Evolutionary conservation across 2,113 vertebrate species (phyloP).

Genomic region (Trochalopteron elliotii): DNA sequence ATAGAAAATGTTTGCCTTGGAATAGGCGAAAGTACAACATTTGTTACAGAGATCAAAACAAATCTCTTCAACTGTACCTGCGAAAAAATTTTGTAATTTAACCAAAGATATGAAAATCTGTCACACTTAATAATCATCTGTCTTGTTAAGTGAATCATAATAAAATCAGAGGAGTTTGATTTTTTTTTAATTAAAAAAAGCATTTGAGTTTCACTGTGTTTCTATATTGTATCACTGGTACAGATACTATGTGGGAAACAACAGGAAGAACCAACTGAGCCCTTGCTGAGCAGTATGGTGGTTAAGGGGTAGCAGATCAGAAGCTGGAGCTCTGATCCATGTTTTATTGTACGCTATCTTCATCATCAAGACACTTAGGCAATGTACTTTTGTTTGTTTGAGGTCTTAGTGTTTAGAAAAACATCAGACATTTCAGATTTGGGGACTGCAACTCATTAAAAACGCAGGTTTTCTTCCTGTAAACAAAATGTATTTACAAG

Average conservation of each 20-base stretch:
- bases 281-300: neutral
- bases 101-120: neutral
- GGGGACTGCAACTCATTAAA: neutral
- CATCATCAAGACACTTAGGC: neutral
- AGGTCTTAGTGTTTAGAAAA: neutral
- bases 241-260: neutral
- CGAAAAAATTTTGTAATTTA: neutral
- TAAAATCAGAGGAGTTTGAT: neutral
- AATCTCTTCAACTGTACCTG: neutral
- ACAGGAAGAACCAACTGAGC: neutral
- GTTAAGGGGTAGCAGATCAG: neutral
- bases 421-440: neutral
- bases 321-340: neutral
- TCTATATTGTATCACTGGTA: neutral
- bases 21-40: neutral
- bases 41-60: neutral
- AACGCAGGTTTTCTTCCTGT: neutral
- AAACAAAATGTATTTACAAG: neutral
- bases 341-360: neutral
- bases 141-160: neutral
- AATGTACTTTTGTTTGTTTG: neutral
- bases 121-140: neutral
- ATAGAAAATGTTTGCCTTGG: neutral
- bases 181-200: neutral
- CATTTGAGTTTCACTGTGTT: neutral